Evolutionary conservation across 2,797 vertebrate species (phyloP).

Genomic region (Sebastolobus alascanus): DNA sequence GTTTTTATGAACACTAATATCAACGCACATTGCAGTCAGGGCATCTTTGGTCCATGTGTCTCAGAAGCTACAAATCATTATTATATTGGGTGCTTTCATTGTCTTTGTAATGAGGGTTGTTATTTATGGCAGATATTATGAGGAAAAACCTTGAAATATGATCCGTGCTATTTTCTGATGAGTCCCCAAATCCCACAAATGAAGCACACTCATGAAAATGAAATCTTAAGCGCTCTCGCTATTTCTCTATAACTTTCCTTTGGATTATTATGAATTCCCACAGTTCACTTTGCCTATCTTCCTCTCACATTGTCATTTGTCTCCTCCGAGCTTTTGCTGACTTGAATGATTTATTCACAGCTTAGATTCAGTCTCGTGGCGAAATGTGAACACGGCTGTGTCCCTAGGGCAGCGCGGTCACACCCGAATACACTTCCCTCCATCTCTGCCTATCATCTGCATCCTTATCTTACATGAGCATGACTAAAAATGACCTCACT

Average conservation of each 20-base stretch:
- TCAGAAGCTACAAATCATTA: constrained; percentile 30
- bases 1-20: constrained; percentile 40
- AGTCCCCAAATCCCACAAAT: constrained; percentile 14
- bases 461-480: constrained; percentile 4
- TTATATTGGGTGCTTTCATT: constrained; percentile 15
- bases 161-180: constrained; percentile 5
- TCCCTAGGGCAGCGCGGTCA: constrained; percentile 48
- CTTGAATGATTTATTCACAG: constrained; percentile 55
- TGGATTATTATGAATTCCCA: constrained; percentile 31
- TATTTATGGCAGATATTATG: constrained; percentile 13
- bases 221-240: neutral
- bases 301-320: constrained; percentile 43
- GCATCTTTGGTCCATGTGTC: neutral
- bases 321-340: constrained; percentile 45
- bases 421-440: constrained; percentile 46
- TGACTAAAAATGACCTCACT: constrained; percentile 9
- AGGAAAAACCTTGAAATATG: constrained; percentile 15
- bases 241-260: constrained; percentile 15
- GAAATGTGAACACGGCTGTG: constrained; percentile 52
- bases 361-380: constrained; percentile 55
- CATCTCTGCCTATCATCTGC: constrained; percentile 20
- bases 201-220: constrained; percentile 32
- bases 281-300: constrained; percentile 23
- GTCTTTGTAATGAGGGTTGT: constrained; percentile 16
- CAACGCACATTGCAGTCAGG: neutral